Conservation (phyloP, 2,113 vertebrate genomes). For the Azemiops feae region DNA sequence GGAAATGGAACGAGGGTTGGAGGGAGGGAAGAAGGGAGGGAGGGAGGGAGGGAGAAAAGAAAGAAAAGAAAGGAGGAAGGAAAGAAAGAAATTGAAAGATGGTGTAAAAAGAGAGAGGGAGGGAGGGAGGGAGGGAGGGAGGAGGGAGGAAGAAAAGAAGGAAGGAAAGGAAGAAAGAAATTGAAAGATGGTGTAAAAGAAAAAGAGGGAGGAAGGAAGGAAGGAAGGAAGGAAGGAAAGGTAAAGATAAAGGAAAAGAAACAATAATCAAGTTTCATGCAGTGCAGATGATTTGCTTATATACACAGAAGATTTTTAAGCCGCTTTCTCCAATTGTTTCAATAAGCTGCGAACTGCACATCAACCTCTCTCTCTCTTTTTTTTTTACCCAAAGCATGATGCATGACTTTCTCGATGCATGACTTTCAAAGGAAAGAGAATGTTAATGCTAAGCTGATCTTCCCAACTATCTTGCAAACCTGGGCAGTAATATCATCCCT, state of each 20-base stretch:
- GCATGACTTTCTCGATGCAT: background rate
- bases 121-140: too few species aligned
- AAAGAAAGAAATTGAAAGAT: too few species aligned
- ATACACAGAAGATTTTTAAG: background rate
- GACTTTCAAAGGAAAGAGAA: background rate
- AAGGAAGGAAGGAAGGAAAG: background rate
- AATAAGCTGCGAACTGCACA: background rate
- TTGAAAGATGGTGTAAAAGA: background rate
- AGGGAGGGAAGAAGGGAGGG: too few species aligned
- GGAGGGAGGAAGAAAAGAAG: background rate
- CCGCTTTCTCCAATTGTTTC: background rate
- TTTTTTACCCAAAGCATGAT: background rate
- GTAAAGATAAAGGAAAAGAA: background rate
- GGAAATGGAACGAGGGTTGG: too few species aligned
- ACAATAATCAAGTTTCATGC: background rate
- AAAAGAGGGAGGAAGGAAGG: background rate
- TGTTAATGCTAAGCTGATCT: background rate
- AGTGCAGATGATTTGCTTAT: background rate
- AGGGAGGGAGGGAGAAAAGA: too few species aligned
- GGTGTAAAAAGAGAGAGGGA: too few species aligned
- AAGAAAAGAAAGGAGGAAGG: too few species aligned
- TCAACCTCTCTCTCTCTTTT: background rate
- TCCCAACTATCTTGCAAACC: background rate
- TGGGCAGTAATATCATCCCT: background rate
- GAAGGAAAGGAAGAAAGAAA: background rate